phyloP scores from a whole-genome alignment of 2,888 invertebrate species.

The Zhuqinia jingwanae region DNA sequence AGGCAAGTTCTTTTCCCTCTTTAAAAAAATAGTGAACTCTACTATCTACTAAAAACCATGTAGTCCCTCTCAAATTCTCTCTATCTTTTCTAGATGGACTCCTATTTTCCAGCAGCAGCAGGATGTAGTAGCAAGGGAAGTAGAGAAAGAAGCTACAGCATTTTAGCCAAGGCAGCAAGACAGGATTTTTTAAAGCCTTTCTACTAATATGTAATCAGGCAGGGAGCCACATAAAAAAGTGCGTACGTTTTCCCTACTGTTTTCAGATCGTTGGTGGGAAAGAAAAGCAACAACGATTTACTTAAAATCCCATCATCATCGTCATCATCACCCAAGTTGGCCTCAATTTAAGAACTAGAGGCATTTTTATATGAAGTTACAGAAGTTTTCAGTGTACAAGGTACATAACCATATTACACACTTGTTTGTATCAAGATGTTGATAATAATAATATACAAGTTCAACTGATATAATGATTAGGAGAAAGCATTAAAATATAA shows the following conservation, averaged over 20 bases:
- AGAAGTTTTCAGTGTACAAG: constrained; percentile 20
- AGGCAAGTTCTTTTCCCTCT: constrained; percentile 25
- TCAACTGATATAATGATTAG: too few relatives aligned
- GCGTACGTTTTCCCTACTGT: constrained; percentile 33
- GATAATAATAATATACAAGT: too few relatives aligned
- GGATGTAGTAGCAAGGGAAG: constrained; percentile 1
- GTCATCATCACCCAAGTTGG: too few relatives aligned
- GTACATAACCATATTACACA: too few relatives aligned
- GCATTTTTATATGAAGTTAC: background rate
- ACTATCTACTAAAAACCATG: background rate
- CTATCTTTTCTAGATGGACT: constrained; percentile 34
- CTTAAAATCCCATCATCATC: constrained; percentile 21
- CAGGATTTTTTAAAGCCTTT: constrained; percentile 37
- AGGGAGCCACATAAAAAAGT: constrained; percentile 1
- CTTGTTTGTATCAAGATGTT: too few relatives aligned
- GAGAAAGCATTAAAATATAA: too few relatives aligned
- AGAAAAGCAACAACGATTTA: background rate
- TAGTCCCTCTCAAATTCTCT: background rate
- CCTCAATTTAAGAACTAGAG: too few relatives aligned
- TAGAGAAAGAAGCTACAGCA: background rate
- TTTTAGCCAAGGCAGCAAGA: background rate
- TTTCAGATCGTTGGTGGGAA: background rate
- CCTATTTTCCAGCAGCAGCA: constrained; percentile 3
- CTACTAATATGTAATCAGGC: constrained; percentile 35
- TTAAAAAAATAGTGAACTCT: background rate